These are phyloP conservation scores for Ennomos quercinarius DNA, from an alignment of 2,888 invertebrate genomes.

Conservation along the genomic window DNA sequence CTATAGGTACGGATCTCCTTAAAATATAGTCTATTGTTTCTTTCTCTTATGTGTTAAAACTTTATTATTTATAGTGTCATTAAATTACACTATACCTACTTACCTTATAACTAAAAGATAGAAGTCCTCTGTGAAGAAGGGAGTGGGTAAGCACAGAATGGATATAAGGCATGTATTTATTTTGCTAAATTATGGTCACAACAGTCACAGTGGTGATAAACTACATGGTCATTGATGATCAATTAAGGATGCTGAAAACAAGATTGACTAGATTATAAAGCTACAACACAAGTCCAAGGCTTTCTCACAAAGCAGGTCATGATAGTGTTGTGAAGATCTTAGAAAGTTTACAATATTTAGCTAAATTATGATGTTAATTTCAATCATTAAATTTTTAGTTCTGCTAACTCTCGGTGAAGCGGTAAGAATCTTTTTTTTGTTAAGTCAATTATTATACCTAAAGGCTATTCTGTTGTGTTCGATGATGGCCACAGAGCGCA, in stretches of 20 bases:
- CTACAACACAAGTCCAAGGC: slow-evolving; percentile 46
- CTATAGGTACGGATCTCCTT: too few relatives aligned
- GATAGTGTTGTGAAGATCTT: slow-evolving; percentile 39
- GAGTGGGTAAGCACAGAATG: too few relatives aligned
- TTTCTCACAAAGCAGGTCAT: slow-evolving; percentile 51
- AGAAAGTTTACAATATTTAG: slow-evolving; percentile 4
- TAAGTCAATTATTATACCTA: background rate
- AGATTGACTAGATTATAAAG: slow-evolving; percentile 49
- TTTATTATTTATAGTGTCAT: too few relatives aligned
- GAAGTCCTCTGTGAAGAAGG: too few relatives aligned
- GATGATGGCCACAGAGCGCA: too few relatives aligned
- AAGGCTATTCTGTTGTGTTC: too few relatives aligned
- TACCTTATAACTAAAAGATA: too few relatives aligned
- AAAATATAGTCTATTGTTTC: too few relatives aligned
- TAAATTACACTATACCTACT: too few relatives aligned
- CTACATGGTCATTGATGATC: slow-evolving; percentile 40
- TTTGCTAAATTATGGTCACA: too few relatives aligned
- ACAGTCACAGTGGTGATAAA: slow-evolving; percentile 35
- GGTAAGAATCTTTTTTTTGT: slow-evolving; percentile 54
- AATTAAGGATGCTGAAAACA: slow-evolving; percentile 35
- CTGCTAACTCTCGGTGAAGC: slow-evolving; percentile 60
- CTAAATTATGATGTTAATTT: slow-evolving; percentile 51
- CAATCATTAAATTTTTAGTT: slow-evolving; percentile 57
- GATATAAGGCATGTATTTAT: too few relatives aligned
- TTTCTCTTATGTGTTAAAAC: too few relatives aligned